A percentile compares a stretch with the other conserved stretches of the same genome.
These are phyloP conservation scores for Eristalinus sepulchralis DNA, from an alignment of 2,888 invertebrate species.

Conservation along the genomic window DNA sequence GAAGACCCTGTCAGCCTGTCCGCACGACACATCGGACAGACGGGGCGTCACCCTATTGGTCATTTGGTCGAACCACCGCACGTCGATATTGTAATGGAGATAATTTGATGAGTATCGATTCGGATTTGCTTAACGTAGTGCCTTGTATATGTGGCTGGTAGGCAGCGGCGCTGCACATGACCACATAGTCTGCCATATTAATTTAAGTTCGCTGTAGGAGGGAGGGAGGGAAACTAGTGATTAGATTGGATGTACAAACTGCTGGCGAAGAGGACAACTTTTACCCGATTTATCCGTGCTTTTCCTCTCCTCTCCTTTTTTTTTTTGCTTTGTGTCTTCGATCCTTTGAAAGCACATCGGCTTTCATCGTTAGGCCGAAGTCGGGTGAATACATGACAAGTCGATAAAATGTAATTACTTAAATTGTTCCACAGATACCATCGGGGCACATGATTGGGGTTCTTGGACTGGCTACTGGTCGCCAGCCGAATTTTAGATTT, in stretches of 20 bases:
- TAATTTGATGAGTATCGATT: constrained; percentile 69
- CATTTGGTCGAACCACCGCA: constrained; percentile 29
- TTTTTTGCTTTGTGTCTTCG: background rate
- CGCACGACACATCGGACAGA: background rate
- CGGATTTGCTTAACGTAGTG: constrained; percentile 49
- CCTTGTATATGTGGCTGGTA: background rate
- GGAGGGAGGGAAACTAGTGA: constrained; percentile 3
- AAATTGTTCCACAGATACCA: constrained; percentile 55
- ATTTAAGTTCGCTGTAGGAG: constrained; percentile 30
- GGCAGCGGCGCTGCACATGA: background rate
- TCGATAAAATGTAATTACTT: constrained; percentile 67
- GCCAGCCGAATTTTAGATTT: constrained; percentile 35
- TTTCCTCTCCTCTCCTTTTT: background rate
- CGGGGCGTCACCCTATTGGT: constrained; percentile 15
- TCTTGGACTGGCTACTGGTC: background rate
- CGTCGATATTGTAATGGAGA: constrained; percentile 51
- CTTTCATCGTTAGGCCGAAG: constrained; percentile 11
- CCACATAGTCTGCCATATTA: constrained; percentile 52
- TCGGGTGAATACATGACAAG: constrained; percentile 22
- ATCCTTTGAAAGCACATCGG: constrained; percentile 22
- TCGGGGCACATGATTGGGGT: background rate
- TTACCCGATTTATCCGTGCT: background rate
- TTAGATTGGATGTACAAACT: constrained; percentile 41
- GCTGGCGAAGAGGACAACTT: constrained; percentile 9
- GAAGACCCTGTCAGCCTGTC: background rate